Evolutionary conservation across 2,888 invertebrate genomes (phyloP).

Genomic region (Cabera pusaria): DNA sequence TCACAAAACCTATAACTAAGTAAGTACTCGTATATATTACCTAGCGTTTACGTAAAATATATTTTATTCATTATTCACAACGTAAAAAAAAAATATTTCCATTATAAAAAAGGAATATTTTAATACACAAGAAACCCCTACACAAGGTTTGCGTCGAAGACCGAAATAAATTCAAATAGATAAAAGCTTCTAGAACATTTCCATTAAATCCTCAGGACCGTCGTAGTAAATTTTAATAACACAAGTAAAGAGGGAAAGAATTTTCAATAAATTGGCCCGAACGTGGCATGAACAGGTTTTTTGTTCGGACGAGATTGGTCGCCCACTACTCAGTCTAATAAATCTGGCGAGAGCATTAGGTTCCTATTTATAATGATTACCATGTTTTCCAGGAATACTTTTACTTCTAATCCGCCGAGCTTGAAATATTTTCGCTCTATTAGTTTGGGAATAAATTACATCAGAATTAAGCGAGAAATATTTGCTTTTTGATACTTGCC

Average conservation of each 20-base stretch:
- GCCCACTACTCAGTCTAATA: conserved; percentile 7
- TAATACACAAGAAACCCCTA: not conserved
- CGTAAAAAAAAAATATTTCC: no score
- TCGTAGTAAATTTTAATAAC: conserved; percentile 6
- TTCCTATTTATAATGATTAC: conserved; percentile 12
- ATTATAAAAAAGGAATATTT: not conserved
- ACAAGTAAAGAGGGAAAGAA: not conserved
- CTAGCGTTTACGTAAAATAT: no score
- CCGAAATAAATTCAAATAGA: not conserved
- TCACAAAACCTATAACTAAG: no score
- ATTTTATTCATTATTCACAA: no score
- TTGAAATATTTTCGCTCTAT: conserved; percentile 1
- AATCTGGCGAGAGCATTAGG: conserved; percentile 5
- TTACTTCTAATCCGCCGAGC: no score
- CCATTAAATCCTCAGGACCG: not conserved
- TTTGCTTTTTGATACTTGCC: no score
- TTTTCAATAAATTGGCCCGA: conserved; percentile 7
- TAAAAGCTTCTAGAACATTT: conserved; percentile 1
- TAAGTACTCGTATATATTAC: no score
- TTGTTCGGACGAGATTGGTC: conserved; percentile 8
- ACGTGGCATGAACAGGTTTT: conserved; percentile 8
- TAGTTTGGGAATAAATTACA: not conserved
- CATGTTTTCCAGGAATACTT: conserved; percentile 13
- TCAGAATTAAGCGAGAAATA: no score
- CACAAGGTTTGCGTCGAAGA: not conserved